A percentile compares a stretch with the other conserved stretches of the same genome.
Conservation (phyloP, 2,797 vertebrate species). For the Bovichtus variegatus region DNA sequence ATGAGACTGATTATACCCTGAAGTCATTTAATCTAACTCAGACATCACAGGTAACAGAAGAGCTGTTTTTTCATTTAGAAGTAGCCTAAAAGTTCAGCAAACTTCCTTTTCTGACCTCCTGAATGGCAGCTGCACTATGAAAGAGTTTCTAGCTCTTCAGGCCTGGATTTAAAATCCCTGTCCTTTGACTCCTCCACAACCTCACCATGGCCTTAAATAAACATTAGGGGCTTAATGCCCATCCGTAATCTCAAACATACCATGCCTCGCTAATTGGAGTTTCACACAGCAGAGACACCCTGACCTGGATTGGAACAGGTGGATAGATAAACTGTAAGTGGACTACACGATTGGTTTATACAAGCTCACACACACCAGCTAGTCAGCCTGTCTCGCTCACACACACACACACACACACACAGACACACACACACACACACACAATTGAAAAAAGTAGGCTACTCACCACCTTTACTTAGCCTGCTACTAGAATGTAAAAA, state of each 20-base stretch:
- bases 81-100: neutral
- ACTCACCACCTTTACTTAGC: neutral
- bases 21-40: neutral
- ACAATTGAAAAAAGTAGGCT: neutral
- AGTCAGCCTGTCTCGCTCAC: neutral
- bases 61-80: conserved; percentile 12
- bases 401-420: neutral
- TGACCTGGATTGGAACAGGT: conserved; percentile 74
- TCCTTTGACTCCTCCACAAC: conserved; percentile 59
- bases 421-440: neutral
- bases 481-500: neutral
- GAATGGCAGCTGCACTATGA: conserved; percentile 14
- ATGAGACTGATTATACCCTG: neutral
- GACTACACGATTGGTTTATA: conserved; percentile 70
- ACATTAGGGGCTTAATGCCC: conserved; percentile 74
- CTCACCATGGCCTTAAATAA: conserved; percentile 77
- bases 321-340: conserved; percentile 68
- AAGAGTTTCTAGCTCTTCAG: conserved; percentile 20
- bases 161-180: conserved; percentile 58
- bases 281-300: conserved; percentile 70
- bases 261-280: conserved; percentile 74
- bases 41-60: neutral
- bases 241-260: conserved; percentile 78
- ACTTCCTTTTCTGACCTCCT: conserved; percentile 12
- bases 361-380: conserved; percentile 35